Base-by-base conservation (phyloP, 1,140 invertebrate genomes). In the Dufourea novaeangliae region DNA sequence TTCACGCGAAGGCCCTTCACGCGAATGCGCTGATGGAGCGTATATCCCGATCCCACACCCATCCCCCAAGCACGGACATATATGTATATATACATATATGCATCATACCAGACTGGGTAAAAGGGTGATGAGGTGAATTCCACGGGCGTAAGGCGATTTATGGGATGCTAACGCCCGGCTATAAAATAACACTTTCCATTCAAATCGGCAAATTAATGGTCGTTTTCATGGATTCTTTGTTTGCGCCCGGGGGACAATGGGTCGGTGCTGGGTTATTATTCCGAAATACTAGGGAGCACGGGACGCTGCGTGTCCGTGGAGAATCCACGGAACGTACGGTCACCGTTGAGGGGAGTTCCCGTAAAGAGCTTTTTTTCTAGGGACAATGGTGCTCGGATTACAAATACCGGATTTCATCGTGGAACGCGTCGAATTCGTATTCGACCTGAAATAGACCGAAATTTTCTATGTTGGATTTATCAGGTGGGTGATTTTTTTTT, bases 141-240 rank as follows among this genome's bases (percentile, higher is more conserved):
- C 80, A 72, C 69, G 70, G 57, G 39, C 25, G 78, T 69, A 62
- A 80, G 76, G 77, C 79, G 81, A 90, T 90, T 90, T 88, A 88
- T 88, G 80, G 82, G 76, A 87, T 80, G 79, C 83, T 86, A 87
- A 89, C 76, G 82, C 77, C 68, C 59, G 80, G 83, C 88, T 87
- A 89, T 90, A 90, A 90, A 90, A 90, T 90, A 90, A 90, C 88
- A 89, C 86, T 90, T 88, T 83, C 88, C 86, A 90, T 90, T 90
- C 87, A 90, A 88, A 89, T 90, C 88, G 87, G 79, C 85, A 89
- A 90, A 90, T 90, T 90, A 90, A 90, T 89, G 88, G 88, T 69
- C 87, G 85, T 87, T 88, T 88, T 88, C 84, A 82, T 87, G 84
- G 84, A 89, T 89, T 89, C 88, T 89, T 89, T 89, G 88, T 89